A percentile compares a stretch with the other conserved stretches of the same genome.
phyloP scores from a whole-genome alignment of 2,888 invertebrate species.

The Hypomecis atomaria region DNA sequence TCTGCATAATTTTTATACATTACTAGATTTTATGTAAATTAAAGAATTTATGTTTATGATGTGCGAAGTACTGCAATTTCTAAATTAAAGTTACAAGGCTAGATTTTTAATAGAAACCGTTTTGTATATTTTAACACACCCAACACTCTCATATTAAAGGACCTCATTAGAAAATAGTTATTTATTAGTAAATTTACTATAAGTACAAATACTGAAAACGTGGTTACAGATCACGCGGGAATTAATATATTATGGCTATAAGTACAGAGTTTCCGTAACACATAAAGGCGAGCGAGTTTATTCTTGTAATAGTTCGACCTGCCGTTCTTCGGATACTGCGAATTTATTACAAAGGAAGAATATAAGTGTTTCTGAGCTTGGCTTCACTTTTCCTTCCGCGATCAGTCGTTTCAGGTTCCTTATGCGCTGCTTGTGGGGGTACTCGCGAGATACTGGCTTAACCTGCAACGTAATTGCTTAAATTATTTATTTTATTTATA shows the following conservation, averaged over 20 bases:
- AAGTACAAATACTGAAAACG: conserved; percentile 33
- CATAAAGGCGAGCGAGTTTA: conserved; percentile 3
- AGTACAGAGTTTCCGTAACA: conserved; percentile 13
- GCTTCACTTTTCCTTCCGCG: conserved; percentile 75
- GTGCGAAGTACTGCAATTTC: conserved; percentile 42
- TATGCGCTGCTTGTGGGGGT: conserved; percentile 86
- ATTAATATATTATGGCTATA: conserved; percentile 22
- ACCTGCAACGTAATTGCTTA: conserved; percentile 11
- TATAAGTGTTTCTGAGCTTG: conserved; percentile 78
- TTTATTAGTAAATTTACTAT: conserved; percentile 40
- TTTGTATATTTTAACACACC: conserved; percentile 62
- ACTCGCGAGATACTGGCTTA: conserved; percentile 66
- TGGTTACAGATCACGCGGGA: conserved; percentile 35
- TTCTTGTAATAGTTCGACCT: conserved; percentile 39
- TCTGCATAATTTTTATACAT: conserved; percentile 56
- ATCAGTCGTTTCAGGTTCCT: conserved; percentile 82
- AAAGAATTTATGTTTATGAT: conserved; percentile 50
- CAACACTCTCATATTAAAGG: conserved; percentile 25
- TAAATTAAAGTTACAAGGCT: conserved; percentile 69
- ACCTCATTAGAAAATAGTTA: conserved; percentile 33
- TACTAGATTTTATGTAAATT: conserved; percentile 34
- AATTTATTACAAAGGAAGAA: conserved; percentile 83
- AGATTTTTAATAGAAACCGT: conserved; percentile 68
- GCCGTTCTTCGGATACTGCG: conserved; percentile 74
- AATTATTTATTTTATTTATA: neutral